Evolutionary conservation across 2,113 vertebrate species (phyloP), one percentile per base, ranked within the genome.

Genomic region (Polypterus senegalus): DNA sequence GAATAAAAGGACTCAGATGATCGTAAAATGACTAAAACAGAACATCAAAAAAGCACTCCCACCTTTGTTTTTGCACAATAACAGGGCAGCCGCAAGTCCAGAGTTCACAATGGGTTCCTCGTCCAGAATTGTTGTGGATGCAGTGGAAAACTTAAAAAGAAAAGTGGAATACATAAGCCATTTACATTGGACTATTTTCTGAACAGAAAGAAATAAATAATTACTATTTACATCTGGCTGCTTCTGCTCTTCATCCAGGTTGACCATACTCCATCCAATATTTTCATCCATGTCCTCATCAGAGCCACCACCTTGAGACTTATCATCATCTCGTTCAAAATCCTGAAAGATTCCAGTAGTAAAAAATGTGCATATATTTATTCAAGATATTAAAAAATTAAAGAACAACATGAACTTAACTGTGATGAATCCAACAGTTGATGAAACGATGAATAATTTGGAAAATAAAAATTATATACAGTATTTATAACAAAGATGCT

Each of bases 91-190:
- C 0, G 73, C 87, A 4, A 86, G 81, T n/a, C 92, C 92, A 0
- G 90, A 84, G 62, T 88, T 94, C 65, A 95, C 90, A 0, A 94
- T 94, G 44, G 92, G 92, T 72, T 95, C 92, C 71, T 95, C 92
- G 0, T 95, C 92, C 72, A 93, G 73, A 74, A 95, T 93, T 68
- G 92, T 93, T 61, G 90, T 91, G 49, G 85, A 93, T 5, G 89
- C 83, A 3, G 91, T 86, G 3, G 87, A 75, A 57, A 91, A 91
- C 87, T 89, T 56, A 2, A 49, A 54, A 4, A 56, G 6, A 9
- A 59, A 9, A 43, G 27, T 2, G 44, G 58, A 3, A 58, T 11
- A 46, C 8, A 51, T 5, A 49, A 27, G 27, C 27, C 27, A 27
- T 27, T 27, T 27, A 27, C 2, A 27, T 27, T 27, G 2, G 27